Conservation (phyloP, 2,888 invertebrate species). For the Mythimna pallens region DNA sequence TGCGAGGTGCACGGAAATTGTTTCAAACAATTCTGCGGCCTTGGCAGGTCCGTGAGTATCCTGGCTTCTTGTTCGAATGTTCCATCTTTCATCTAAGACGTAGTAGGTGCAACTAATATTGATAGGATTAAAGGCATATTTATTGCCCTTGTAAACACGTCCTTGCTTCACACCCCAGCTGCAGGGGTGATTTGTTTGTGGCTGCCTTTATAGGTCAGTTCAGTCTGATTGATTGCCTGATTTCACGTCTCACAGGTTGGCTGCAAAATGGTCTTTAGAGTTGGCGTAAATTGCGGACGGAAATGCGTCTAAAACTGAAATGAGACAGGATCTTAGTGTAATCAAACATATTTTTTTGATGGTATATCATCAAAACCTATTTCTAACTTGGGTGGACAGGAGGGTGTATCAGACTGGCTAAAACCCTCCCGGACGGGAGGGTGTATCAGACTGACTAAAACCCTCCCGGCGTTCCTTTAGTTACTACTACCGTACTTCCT, state of each 20-base stretch:
- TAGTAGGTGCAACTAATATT: neutral
- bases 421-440: too few species aligned
- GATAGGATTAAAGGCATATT: neutral
- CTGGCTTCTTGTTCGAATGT: neutral
- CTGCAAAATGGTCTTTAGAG: conserved; percentile 10
- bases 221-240: conserved; percentile 32
- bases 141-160: conserved; percentile 16
- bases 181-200: conserved; percentile 46
- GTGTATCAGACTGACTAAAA: too few species aligned
- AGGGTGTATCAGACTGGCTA: too few species aligned
- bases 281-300: neutral
- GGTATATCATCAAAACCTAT: too few species aligned
- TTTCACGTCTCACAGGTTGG: conserved; percentile 9
- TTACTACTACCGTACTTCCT: too few species aligned
- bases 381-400: too few species aligned
- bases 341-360: too few species aligned
- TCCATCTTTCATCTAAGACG: neutral
- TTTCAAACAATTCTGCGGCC: too few species aligned
- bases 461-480: too few species aligned
- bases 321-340: too few species aligned
- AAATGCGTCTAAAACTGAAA: neutral
- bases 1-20: too few species aligned
- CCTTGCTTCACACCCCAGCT: conserved; percentile 25
- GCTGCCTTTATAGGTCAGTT: conserved; percentile 37
- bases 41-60: too few species aligned